Evolutionary conservation across 2,888 invertebrate species (phyloP).

Genomic region (Epirrhoe alternata): DNA sequence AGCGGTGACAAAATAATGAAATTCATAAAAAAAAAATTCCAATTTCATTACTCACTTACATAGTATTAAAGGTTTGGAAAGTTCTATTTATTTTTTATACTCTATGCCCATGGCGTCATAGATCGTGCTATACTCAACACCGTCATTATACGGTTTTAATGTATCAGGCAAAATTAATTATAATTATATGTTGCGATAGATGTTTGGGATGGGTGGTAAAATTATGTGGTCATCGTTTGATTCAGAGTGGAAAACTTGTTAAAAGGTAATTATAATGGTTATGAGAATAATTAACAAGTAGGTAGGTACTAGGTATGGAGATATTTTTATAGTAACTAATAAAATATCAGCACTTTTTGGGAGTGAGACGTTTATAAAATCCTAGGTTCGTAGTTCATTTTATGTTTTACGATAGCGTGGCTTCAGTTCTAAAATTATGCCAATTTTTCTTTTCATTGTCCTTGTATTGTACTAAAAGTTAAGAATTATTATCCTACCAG

Average conservation of each 20-base stretch:
- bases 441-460: too few species aligned
- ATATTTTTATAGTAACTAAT: too few species aligned
- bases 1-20: too few species aligned
- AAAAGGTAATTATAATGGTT: conserved; percentile 15
- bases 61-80: not conserved
- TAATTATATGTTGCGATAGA: conserved; percentile 61
- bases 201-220: conserved; percentile 33
- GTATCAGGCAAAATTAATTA: conserved; percentile 67
- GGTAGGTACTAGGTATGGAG: not conserved
- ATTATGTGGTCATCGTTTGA: conserved; percentile 30
- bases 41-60: too few species aligned
- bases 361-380: too few species aligned
- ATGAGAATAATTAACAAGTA: not conserved
- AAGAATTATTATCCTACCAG: too few species aligned
- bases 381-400: too few species aligned
- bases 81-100: conserved; percentile 35
- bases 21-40: too few species aligned
- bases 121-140: conserved; percentile 62
- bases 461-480: too few species aligned
- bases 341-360: too few species aligned
- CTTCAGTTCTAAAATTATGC: too few species aligned
- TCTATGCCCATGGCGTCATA: conserved; percentile 51
- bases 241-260: conserved; percentile 25
- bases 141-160: conserved; percentile 62
- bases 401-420: too few species aligned